Evolutionary conservation across 2,888 invertebrate genomes (phyloP).

Genomic region (Eupeodes luniger): DNA sequence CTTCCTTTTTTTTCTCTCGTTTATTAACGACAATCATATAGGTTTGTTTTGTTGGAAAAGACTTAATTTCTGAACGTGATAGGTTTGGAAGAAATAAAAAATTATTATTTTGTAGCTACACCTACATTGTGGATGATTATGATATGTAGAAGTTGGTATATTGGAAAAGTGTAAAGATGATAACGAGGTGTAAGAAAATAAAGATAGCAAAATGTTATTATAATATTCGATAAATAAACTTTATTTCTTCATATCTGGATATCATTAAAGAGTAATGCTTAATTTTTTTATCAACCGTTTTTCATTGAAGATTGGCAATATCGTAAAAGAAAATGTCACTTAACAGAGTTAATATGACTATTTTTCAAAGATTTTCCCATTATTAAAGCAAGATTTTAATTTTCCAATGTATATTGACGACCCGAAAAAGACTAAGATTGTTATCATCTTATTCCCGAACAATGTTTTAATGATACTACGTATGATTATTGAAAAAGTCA

Average conservation of each 20-base stretch:
- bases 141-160: background rate
- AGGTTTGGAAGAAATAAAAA: constrained; percentile 10
- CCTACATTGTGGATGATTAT: background rate
- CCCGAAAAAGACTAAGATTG: too few relatives aligned
- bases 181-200: constrained; percentile 4
- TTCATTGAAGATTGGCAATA: too few relatives aligned
- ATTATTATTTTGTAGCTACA: background rate
- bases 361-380: too few relatives aligned
- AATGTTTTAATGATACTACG: too few relatives aligned
- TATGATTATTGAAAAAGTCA: too few relatives aligned
- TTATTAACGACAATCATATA: background rate
- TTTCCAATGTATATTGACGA: too few relatives aligned
- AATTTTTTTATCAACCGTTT: background rate
- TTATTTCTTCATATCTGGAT: background rate
- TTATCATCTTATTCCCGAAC: too few relatives aligned
- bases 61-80: constrained; percentile 3
- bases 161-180: background rate
- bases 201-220: background rate
- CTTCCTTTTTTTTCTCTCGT: background rate
- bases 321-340: too few relatives aligned
- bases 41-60: background rate
- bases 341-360: too few relatives aligned
- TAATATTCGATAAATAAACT: background rate
- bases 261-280: background rate
- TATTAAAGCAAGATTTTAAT: too few relatives aligned